phyloP scores from a whole-genome alignment of 2,888 invertebrate species.

The Crioceris asparagi region DNA sequence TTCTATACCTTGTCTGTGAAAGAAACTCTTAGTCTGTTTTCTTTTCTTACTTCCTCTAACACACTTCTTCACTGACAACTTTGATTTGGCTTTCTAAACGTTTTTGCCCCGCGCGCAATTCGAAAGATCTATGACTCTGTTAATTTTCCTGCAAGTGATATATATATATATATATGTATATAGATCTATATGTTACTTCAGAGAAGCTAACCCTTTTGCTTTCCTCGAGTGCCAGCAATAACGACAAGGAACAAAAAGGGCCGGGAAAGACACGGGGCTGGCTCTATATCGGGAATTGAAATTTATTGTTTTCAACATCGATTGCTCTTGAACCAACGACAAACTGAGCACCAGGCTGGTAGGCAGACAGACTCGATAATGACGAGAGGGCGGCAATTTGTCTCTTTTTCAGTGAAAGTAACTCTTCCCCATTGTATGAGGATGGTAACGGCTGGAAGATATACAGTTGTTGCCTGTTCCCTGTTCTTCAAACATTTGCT shows the following conservation, averaged over 20 bases:
- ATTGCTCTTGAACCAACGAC: conserved; percentile 10
- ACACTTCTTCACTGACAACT: neutral
- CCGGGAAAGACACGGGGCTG: too few relatives aligned
- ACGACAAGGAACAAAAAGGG: too few relatives aligned
- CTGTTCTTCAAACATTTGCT: too few relatives aligned
- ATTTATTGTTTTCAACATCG: conserved; percentile 20
- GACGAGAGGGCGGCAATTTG: too few relatives aligned
- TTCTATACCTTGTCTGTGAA: too few relatives aligned
- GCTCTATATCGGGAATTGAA: conserved; percentile 21
- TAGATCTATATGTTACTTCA: too few relatives aligned
- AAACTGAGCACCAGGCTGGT: too few relatives aligned
- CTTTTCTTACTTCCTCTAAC: neutral
- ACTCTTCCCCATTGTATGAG: too few relatives aligned
- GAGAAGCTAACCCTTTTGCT: conserved; percentile 28
- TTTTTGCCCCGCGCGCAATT: conserved; percentile 8
- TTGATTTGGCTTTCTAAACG: neutral
- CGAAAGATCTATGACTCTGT: conserved; percentile 30
- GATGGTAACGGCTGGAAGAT: too few relatives aligned
- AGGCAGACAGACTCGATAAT: too few relatives aligned
- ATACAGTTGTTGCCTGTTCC: too few relatives aligned
- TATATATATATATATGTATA: conserved; percentile 22
- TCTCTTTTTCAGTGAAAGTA: too few relatives aligned
- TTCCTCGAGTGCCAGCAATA: conserved; percentile 18
- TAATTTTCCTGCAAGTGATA: conserved; percentile 32
- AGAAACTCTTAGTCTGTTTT: neutral